Evolutionary conservation across 2,888 invertebrate genomes (phyloP).

Genomic region (Monopis laevigella): DNA sequence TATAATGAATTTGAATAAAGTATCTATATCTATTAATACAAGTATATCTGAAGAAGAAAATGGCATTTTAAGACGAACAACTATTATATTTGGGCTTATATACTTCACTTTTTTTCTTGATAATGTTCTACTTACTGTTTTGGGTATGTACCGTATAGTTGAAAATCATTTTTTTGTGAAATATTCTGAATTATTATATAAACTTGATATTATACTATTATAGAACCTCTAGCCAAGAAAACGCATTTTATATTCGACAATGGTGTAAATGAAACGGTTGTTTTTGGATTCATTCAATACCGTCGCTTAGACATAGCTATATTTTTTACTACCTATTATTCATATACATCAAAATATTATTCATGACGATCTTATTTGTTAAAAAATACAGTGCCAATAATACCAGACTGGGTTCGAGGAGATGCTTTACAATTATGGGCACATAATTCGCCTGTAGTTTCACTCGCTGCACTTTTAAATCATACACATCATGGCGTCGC

Average conservation of each 20-base stretch:
- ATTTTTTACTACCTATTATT: too few species aligned
- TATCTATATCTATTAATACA: neutral
- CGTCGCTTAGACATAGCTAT: too few species aligned
- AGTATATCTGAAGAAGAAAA: neutral
- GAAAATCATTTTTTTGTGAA: too few species aligned
- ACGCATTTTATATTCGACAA: too few species aligned
- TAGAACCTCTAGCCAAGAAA: too few species aligned
- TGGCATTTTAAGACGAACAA: conserved; percentile 18
- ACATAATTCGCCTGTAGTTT: conserved; percentile 29
- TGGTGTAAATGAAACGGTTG: too few species aligned
- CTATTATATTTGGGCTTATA: conserved; percentile 48
- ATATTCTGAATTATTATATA: too few species aligned
- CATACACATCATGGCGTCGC: conserved; percentile 26
- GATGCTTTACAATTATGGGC: conserved; percentile 35
- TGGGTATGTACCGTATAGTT: conserved; percentile 74
- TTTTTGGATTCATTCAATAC: too few species aligned
- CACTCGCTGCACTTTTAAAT: conserved; percentile 43
- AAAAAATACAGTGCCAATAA: conserved; percentile 55
- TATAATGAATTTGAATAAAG: conserved; percentile 2
- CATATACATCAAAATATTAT: too few species aligned
- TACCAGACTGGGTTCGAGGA: conserved; percentile 45
- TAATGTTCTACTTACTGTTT: conserved; percentile 87
- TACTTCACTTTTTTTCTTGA: conserved; percentile 83
- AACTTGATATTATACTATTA: too few species aligned
- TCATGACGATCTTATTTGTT: too few species aligned